Base-by-base conservation (phyloP, 1,140 invertebrate genomes). In the Sarcophaga peregrina region DNA sequence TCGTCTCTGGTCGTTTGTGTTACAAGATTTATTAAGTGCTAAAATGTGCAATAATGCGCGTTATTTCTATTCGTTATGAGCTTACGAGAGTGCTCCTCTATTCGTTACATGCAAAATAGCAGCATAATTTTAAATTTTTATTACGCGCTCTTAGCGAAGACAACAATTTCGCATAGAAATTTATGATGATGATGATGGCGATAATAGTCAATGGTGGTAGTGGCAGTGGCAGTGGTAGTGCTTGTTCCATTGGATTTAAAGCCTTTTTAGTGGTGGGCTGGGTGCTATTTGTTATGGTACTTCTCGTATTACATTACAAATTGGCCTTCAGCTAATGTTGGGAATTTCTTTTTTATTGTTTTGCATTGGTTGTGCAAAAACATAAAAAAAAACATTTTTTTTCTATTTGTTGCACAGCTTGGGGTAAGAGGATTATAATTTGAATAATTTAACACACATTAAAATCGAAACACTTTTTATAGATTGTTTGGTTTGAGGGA, bases 11-110 rank as follows among this genome's bases (percentile, higher is more conserved):
- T 37, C 25, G 25, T 37, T 58, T 58, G 15, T 58, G 54, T 13
- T 68, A 68, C 62, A 68, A 68, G 62, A 68, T 68, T 68, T 68
- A 68, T 68, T 68, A 68, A 68, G 62, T 68, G 62, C 62, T 68
- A 68, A 68, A 68, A 68, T 68, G 62, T 68, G 62, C 62, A 68
- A 68, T 68, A 68, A 68, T 68, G 62, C 62, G 62, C 62, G 62
- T 25, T 68, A 68, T 68, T 68, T 68, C 62, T 68, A 15, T 8
- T 68, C 62, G 62, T 68, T 68, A 68, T 1, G 6, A 68, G 17
- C 17, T n/a, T 20, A 25, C 62, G 62, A 68, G 54, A n/a, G 54
- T 68, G n/a, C 20, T 68, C 25, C 25, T 37, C 25, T 37, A 37
- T 37, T 37, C 25, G 25, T 37, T 37, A 37, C 25, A 37, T 37